phyloP scores from a whole-genome alignment of 2,797 vertebrate species.

The Lacerta bilineata region DNA sequence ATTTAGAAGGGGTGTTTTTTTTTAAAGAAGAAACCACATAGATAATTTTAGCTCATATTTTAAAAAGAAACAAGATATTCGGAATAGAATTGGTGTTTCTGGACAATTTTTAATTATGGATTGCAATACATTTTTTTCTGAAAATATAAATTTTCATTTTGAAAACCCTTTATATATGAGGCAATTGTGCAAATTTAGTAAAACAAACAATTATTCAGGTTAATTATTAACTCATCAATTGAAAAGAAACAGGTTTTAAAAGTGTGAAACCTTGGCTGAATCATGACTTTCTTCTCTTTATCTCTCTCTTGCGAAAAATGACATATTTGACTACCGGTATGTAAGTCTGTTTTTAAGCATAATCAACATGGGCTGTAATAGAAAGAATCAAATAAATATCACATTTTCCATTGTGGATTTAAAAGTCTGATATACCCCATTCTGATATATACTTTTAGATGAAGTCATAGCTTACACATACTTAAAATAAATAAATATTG shows the following conservation, averaged over 20 bases:
- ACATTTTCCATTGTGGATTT: no score
- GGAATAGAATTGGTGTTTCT: background rate
- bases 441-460: no score
- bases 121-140: background rate
- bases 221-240: no score
- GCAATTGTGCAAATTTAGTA: no score
- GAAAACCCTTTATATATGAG: no score
- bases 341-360: background rate
- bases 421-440: no score
- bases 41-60: background rate
- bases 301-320: no score
- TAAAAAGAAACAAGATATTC: background rate
- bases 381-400: background rate
- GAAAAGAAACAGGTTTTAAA: no score
- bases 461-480: no score
- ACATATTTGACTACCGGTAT: background rate
- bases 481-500: no score
- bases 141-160: no score
- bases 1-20: background rate
- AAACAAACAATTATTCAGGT: no score
- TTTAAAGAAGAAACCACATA: background rate
- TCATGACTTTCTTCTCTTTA: background rate
- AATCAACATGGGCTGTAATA: background rate
- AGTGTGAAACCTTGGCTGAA: background rate
- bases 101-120: background rate